Base-by-base conservation (phyloP, 2,797 vertebrate species). In the Rhodeus uyekii region DNA sequence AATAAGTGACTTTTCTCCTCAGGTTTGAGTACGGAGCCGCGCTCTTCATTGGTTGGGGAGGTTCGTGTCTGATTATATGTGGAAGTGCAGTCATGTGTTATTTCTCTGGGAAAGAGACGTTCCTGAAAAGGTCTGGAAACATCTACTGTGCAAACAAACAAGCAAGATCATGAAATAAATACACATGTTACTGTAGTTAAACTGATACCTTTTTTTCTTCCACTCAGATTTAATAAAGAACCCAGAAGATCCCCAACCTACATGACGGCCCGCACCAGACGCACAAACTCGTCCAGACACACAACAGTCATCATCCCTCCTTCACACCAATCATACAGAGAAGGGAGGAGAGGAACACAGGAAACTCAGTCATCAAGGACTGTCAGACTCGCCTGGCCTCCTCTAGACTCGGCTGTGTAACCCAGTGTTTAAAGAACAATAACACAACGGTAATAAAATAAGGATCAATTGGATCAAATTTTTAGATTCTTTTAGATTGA, bases 1-100 rank as follows among this genome's bases (percentile, higher is more conserved):
- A 36, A n/a, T 32, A 12, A 13, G 19, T 3, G 1, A 16, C 36
- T 13, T 32, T 86, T 86, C 88, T 85, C 73, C 88, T 76, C 91
- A 99, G 98, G 90, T 98, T 93, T 92, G 98, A 99, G 92, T 87
- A 99, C 72, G 97, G 98, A 90, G 96, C 96, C 4, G 98, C 96
- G 18, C 85, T 99, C 76, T 99, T 99, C 78, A 87, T 99, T 67
- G 98, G 98, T 77, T 99, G 97, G 97, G 97, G 97, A 64, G 98
- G 97, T 85, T 94, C 97, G 18, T 91, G 95, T 5, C 95, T 99
- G 78, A 95, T 96, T 87, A 92, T 99, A 82, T 92, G 90, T 64
- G 97, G 96, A 18, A 96, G 95, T 61, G 76, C 90, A 8, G 95
- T 98, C 88, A 91, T 97, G 92, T 94, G 91, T 85, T 98, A 94